Evolutionary conservation across 2,888 invertebrate species (phyloP), one percentile per base, ranked within the genome.

Genomic region (Odontomyia ornata): DNA sequence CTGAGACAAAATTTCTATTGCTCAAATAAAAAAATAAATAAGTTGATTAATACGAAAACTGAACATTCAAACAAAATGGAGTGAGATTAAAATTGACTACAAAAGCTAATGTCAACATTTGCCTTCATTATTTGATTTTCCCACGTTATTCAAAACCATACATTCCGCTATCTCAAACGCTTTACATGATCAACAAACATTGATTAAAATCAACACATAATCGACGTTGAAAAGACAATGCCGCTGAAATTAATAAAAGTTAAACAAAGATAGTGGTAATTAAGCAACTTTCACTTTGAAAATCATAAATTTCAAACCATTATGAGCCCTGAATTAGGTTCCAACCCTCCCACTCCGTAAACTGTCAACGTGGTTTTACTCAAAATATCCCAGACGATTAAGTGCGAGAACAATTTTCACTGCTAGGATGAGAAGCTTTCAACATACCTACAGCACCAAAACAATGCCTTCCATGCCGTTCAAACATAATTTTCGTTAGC

Each of bases 401-500:
- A 62, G 62, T 62, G 62, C 62, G 60, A 60, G 23, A 52, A 52
- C 27, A 62, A 62, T 62, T 62, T 62, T 27, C 28, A 9, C 27
- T 62, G 15, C n/a, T 15, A 28, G 62, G 62, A 62, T 62, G 28
- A 25, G 36, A 62, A 28, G 27, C 28, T 62, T 52, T 52, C 52
- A 9, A 3, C 36, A 36, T 9, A 5, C 5, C 36, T n/a, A n/a
- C 52, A 52, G 15, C 5, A 52, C 4, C 52, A 18, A 52, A 18
- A 64, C 25, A 64, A 28, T 64, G 28, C n/a, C n/a, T 28, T 64
- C 64, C n/a, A 9, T 9, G 27, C n/a, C 15, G 28, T 64, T 64
- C 64, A 64, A 64, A 64, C 64, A 64, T 28, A 25, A 64, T 28
- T 28, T 25, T 64, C 64, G 28, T 64, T 64, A 64, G 25, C 64